phyloP scores from a whole-genome alignment of 2,113 vertebrate species.

The Pomatostomus ruficeps region DNA sequence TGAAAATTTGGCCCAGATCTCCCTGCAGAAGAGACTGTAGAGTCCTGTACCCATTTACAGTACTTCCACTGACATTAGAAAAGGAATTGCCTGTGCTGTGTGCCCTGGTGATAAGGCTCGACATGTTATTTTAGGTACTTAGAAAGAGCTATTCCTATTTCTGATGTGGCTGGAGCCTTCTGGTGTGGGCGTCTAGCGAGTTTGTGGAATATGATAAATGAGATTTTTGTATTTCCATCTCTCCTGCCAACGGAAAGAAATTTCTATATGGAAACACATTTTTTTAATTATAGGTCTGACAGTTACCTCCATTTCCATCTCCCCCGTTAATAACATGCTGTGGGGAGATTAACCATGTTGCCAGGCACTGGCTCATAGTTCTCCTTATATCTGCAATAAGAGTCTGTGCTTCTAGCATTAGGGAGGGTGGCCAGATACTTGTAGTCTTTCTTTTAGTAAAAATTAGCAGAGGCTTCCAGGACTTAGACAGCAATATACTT shows the following conservation, averaged over 20 bases:
- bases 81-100: neutral
- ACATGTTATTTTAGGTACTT: neutral
- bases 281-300: conserved; percentile 42
- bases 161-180: neutral
- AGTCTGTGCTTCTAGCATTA: neutral
- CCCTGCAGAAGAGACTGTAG: neutral
- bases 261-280: neutral
- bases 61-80: neutral
- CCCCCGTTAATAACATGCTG: neutral
- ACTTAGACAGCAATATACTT: neutral
- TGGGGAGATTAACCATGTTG: neutral
- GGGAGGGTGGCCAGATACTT: neutral
- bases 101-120: accelerated
- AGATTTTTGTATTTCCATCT: conserved; percentile 27
- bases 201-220: neutral
- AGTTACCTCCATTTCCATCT: neutral
- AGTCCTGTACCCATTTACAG: neutral
- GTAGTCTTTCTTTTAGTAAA: neutral
- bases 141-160: neutral
- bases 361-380: neutral
- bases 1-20: neutral
- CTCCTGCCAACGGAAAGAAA: neutral
- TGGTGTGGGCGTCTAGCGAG: neutral
- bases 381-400: conserved; percentile 28
- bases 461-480: conserved; percentile 12